Percentiles rank a stretch among this genome's conserved stretches.
Conservation (phyloP, 2,797 vertebrate species). For the Rhadinocentrus ornatus region DNA sequence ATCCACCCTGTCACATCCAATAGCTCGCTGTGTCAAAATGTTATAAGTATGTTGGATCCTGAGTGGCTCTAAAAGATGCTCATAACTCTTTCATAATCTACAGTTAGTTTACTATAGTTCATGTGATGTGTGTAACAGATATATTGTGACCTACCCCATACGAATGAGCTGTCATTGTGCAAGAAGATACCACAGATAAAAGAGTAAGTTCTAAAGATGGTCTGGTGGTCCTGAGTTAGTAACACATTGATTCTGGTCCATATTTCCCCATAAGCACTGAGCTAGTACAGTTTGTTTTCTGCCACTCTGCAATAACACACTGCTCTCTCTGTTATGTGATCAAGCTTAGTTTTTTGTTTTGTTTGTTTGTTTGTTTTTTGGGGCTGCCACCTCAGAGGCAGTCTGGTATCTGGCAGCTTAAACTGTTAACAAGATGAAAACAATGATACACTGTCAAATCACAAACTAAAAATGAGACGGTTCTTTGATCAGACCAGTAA, state of each 20-base stretch:
- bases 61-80: conserved; percentile 12
- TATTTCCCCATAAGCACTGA: conserved; percentile 11
- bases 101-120: conserved; percentile 17
- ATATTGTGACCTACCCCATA: conserved; percentile 26
- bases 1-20: conserved; percentile 12
- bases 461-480: conserved; percentile 27
- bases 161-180: conserved; percentile 11
- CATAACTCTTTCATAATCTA: conserved; percentile 38
- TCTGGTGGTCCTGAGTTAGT: conserved; percentile 9
- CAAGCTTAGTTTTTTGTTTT: background rate
- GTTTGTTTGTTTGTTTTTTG: background rate
- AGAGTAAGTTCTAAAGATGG: conserved; percentile 7
- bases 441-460: conserved; percentile 38
- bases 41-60: background rate
- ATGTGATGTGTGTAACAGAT: conserved; percentile 21
- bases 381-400: conserved; percentile 29
- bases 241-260: conserved; percentile 17
- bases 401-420: conserved; percentile 39
- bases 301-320: conserved; percentile 1
- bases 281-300: conserved; percentile 1
- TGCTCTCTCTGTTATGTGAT: conserved; percentile 16
- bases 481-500: conserved; percentile 34
- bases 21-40: conserved; percentile 17
- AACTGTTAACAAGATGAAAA: conserved; percentile 33
- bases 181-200: conserved; percentile 1